Conservation (phyloP, 2,888 invertebrate species). For the Saturnia japonica region DNA sequence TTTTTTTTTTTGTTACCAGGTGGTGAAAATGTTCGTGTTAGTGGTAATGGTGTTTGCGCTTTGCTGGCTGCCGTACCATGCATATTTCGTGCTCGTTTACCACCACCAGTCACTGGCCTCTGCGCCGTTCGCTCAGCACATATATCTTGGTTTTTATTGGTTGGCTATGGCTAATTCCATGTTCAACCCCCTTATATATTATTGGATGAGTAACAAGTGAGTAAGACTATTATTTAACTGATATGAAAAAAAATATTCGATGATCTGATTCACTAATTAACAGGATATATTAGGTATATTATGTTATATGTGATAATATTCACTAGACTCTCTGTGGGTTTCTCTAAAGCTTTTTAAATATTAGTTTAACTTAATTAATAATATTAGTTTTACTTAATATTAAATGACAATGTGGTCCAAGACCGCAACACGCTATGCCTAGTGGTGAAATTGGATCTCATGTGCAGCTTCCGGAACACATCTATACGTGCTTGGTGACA, state of each 20-base stretch:
- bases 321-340: no score
- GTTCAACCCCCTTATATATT: slow-evolving; percentile 95
- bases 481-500: no score
- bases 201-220: slow-evolving; percentile 95
- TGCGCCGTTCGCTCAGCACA: slow-evolving; percentile 88
- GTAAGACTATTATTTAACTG: slow-evolving; percentile 32
- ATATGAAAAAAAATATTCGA: background rate
- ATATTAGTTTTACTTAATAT: no score
- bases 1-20: slow-evolving; percentile 82
- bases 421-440: no score
- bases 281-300: no score
- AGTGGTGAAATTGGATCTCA: no score
- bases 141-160: slow-evolving; percentile 93
- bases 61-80: slow-evolving; percentile 94
- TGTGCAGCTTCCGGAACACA: no score
- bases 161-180: slow-evolving; percentile 96
- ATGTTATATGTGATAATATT: no score
- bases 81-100: slow-evolving; percentile 89
- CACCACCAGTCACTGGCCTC: slow-evolving; percentile 84
- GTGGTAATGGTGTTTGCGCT: slow-evolving; percentile 92
- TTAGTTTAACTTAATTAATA: no score
- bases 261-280: no score
- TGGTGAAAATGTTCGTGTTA: slow-evolving; percentile 93
- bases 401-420: no score
- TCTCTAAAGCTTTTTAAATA: no score